phyloP scores from a whole-genome alignment of 2,113 vertebrate genomes.

The Sisor rabdophorus region DNA sequence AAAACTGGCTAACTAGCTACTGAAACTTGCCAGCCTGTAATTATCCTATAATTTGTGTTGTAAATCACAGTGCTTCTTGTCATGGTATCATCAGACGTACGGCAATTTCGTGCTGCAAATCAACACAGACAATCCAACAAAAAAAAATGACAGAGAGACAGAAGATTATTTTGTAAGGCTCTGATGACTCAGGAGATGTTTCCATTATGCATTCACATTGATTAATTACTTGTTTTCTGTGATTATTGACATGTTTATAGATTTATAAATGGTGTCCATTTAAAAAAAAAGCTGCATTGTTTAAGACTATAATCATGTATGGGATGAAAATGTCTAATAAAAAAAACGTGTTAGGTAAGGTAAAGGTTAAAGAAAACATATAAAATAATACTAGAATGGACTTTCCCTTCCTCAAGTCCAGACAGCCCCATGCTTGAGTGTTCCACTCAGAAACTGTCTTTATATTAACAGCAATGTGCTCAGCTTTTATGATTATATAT shows the following conservation, averaged over 20 bases:
- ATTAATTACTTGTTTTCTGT: conserved; percentile 4
- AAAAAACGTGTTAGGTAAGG: not conserved
- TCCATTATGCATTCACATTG: not conserved
- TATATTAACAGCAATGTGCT: conserved; percentile 29
- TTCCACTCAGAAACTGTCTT: conserved; percentile 34
- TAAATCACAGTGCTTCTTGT: conserved; percentile 65
- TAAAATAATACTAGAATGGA: conserved; percentile 35
- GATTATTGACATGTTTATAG: not conserved
- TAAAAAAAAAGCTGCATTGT: not conserved
- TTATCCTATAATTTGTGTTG: conserved; percentile 63
- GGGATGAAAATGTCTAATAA: conserved; percentile 13
- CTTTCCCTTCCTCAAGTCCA: conserved; percentile 47
- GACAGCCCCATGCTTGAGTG: conserved; percentile 30
- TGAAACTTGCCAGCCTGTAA: conserved; percentile 56
- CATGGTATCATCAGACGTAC: conserved; percentile 54
- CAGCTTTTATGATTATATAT: conserved; percentile 40
- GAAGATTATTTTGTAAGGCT: not conserved
- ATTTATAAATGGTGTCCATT: not conserved
- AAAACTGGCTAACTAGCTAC: conserved; percentile 60
- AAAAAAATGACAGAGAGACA: not conserved
- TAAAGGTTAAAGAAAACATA: conserved; percentile 18
- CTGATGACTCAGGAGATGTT: conserved; percentile 12
- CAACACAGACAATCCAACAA: conserved; percentile 43
- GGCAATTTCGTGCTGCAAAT: conserved; percentile 50
- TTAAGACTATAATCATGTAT: conserved; percentile 15